Conservation (phyloP, 2,113 vertebrate genomes). For the Heterocephalus glaber region DNA sequence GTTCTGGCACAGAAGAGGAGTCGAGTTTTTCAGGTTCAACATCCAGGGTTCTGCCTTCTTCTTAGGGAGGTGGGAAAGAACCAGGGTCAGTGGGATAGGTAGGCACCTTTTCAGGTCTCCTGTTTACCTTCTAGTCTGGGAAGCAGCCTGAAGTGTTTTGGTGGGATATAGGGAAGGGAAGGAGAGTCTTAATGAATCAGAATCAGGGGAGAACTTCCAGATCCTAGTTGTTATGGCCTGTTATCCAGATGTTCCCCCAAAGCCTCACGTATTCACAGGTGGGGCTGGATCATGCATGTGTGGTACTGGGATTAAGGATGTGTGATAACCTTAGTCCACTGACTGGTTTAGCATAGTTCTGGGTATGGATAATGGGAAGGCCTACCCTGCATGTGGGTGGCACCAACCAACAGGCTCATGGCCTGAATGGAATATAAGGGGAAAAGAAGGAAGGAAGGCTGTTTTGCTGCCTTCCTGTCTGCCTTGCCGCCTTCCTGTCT, state of each 20-base stretch:
- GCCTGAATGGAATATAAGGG: not conserved
- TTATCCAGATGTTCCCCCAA: not conserved
- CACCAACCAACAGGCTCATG: not conserved
- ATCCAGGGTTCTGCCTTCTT: not conserved
- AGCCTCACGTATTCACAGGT: not conserved
- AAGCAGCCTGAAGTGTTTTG: not conserved
- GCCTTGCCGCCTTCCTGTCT: not conserved
- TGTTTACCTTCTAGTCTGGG: not conserved
- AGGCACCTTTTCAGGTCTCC: not conserved
- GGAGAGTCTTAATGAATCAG: not conserved
- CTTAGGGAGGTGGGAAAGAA: not conserved
- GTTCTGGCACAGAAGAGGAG: not conserved
- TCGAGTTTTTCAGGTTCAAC: not conserved
- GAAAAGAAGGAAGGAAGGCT: not conserved
- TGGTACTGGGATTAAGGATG: not conserved
- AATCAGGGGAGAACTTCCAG: conserved; percentile 25
- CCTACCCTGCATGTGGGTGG: no score
- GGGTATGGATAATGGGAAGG: not conserved
- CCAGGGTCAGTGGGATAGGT: not conserved
- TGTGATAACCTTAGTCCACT: not conserved
- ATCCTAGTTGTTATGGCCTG: not conserved
- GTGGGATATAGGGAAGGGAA: not conserved
- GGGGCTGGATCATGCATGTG: no score
- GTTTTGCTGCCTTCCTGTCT: not conserved
- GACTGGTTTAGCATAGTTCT: not conserved